Evolutionary conservation across 2,888 invertebrate species (phyloP).

Genomic region (Prostheceraeus crozeri): DNA sequence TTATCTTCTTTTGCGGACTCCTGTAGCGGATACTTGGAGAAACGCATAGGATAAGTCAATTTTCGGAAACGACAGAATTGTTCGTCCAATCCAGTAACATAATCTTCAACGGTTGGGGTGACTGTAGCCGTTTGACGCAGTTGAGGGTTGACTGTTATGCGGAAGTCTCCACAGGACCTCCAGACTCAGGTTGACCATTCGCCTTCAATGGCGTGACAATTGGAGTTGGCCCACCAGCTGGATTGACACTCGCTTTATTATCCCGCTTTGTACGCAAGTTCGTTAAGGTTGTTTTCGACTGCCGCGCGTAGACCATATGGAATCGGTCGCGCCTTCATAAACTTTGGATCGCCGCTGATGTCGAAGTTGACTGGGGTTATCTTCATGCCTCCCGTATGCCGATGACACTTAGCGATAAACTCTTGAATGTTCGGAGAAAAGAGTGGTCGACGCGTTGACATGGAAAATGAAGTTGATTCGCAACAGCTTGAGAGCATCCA

Average conservation of each 20-base stretch:
- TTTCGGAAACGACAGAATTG: background rate
- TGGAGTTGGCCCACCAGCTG: constrained; percentile 21
- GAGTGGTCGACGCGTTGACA: no score
- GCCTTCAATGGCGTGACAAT: constrained; percentile 7
- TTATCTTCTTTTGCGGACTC: background rate
- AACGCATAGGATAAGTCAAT: constrained; percentile 9
- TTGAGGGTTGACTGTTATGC: constrained; percentile 11
- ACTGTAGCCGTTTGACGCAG: background rate
- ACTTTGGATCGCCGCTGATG: constrained; percentile 1
- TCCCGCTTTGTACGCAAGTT: background rate
- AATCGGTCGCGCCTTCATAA: background rate
- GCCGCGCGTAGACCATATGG: constrained; percentile 12
- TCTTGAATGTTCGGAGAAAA: constrained; percentile 2
- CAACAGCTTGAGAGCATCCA: constrained; percentile 18
- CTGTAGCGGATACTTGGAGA: background rate
- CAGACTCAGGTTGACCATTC: background rate
- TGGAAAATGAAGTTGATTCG: background rate
- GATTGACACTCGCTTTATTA: constrained; percentile 7
- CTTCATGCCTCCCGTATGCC: background rate
- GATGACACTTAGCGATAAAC: constrained; percentile 14
- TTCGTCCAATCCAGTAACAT: background rate
- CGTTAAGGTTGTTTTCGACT: constrained; percentile 4
- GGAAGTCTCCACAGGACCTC: constrained; percentile 17
- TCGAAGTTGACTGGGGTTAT: constrained; percentile 14
- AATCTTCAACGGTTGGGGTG: constrained; percentile 28